Evolutionary conservation across 2,888 invertebrate genomes (phyloP).

Genomic region (Sarcophaga variegata): DNA sequence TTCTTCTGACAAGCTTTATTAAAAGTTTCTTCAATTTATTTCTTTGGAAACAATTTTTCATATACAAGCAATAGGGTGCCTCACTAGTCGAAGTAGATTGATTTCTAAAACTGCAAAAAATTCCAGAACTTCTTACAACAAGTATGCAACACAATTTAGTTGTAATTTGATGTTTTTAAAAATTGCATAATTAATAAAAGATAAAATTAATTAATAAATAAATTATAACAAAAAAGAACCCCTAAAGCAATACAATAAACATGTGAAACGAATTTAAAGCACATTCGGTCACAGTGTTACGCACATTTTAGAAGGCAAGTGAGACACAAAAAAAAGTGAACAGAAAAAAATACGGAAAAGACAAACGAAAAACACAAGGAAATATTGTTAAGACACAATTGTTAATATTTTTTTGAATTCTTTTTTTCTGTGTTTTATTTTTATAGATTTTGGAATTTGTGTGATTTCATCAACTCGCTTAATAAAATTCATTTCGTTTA

Average conservation of each 20-base stretch:
- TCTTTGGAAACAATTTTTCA: no score
- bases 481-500: not conserved
- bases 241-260: slow-evolving; percentile 31
- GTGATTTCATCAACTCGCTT: slow-evolving; percentile 14
- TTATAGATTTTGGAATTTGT: slow-evolving; percentile 53
- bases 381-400: not conserved
- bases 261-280: not conserved
- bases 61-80: no score
- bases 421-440: no score
- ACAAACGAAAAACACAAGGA: not conserved
- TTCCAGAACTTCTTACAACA: slow-evolving; percentile 18
- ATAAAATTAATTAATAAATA: slow-evolving; percentile 49
- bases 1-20: no score
- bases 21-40: no score
- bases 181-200: slow-evolving; percentile 56
- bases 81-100: no score
- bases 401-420: slow-evolving; percentile 20
- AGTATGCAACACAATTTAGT: slow-evolving; percentile 38
- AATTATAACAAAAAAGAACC: slow-evolving; percentile 28
- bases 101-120: no score
- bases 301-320: slow-evolving; percentile 27
- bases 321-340: not conserved
- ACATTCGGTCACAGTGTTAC: slow-evolving; percentile 59
- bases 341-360: slow-evolving; percentile 20
- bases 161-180: slow-evolving; percentile 26